phyloP scores from a whole-genome alignment of 2,888 invertebrate genomes.

The Athalia circularis region DNA sequence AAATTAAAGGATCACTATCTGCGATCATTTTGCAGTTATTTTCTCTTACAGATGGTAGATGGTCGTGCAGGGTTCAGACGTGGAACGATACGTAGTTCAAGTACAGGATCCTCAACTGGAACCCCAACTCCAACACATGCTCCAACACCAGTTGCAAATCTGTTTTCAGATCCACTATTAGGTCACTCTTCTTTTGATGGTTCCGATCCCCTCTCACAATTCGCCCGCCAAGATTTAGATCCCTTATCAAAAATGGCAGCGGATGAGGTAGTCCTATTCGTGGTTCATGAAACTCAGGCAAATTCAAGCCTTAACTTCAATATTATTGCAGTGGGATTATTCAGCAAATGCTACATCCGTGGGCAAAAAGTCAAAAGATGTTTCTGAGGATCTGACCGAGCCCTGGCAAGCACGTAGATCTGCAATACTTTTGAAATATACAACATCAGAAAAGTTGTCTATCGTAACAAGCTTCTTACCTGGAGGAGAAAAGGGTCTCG shows the following conservation, averaged over 20 bases:
- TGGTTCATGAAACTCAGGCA: conserved; percentile 62
- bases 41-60: conserved; percentile 75
- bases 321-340: conserved; percentile 69
- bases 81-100: conserved; percentile 74
- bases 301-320: conserved; percentile 34
- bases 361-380: conserved; percentile 65
- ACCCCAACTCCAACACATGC: conserved; percentile 69
- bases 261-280: conserved; percentile 74
- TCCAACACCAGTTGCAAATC: conserved; percentile 69
- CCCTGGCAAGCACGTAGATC: conserved; percentile 87
- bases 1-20: conserved; percentile 7
- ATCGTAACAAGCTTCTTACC: conserved; percentile 92
- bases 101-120: conserved; percentile 76
- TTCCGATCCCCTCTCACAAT: conserved; percentile 84
- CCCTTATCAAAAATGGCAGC: conserved; percentile 81
- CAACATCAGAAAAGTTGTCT: conserved; percentile 94
- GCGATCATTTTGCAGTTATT: conserved; percentile 33
- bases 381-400: conserved; percentile 77
- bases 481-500: conserved; percentile 86
- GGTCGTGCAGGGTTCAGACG: conserved; percentile 75
- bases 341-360: conserved; percentile 62
- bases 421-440: conserved; percentile 91
- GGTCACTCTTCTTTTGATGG: conserved; percentile 79
- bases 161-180: conserved; percentile 76
- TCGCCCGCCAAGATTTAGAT: conserved; percentile 80